These are phyloP conservation scores for Pseudomugil tenellus DNA, from an alignment of 2,797 vertebrate species.

Conservation along the genomic window DNA sequence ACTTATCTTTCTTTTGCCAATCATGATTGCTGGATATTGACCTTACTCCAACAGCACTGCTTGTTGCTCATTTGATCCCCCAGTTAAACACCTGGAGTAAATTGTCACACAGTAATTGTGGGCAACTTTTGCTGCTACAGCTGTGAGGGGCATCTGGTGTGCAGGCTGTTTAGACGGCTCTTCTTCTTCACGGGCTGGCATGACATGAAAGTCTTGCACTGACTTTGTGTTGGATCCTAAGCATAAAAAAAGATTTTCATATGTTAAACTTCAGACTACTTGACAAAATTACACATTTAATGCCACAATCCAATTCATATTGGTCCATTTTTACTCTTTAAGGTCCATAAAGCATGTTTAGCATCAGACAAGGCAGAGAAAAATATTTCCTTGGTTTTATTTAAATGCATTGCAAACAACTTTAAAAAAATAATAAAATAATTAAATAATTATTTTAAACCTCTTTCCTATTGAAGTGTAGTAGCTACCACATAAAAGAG, in stretches of 20 bases:
- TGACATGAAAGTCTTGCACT: neutral
- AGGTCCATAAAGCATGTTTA: too few relatives aligned
- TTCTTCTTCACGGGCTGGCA: neutral
- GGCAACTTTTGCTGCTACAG: neutral
- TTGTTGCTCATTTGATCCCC: too few relatives aligned
- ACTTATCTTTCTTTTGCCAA: too few relatives aligned
- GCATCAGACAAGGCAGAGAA: neutral
- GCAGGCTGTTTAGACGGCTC: neutral
- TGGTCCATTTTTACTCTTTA: too few relatives aligned
- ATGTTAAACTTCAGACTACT: neutral
- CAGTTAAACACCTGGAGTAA: too few relatives aligned
- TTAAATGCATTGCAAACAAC: neutral
- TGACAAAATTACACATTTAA: neutral
- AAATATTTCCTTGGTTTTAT: neutral
- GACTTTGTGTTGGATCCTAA: neutral
- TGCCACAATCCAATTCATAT: neutral
- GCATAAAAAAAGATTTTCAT: neutral
- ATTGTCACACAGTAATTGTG: neutral
- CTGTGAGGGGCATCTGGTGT: neutral
- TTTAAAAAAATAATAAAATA: neutral
- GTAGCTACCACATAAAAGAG: slow-evolving; percentile 14
- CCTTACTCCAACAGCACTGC: too few relatives aligned
- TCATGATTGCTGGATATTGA: too few relatives aligned
- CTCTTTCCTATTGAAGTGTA: neutral
- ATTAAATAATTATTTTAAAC: neutral